phyloP scores from a whole-genome alignment of 2,113 vertebrate species.

The Bubo bubo region DNA sequence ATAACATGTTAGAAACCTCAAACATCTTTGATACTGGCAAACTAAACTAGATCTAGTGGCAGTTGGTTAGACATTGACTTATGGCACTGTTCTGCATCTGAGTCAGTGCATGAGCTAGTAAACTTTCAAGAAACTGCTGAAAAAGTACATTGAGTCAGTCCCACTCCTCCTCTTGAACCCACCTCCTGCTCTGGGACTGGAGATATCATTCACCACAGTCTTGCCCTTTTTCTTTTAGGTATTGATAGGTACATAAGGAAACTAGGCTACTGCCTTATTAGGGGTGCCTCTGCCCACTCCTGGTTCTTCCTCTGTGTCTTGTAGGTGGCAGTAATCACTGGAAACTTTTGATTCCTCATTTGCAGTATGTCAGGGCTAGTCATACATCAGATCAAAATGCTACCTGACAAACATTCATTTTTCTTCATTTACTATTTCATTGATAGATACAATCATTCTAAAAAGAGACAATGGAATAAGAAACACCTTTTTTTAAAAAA shows the following conservation, averaged over 20 bases:
- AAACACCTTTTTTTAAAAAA: background rate
- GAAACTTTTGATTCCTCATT: background rate
- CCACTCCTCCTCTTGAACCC: background rate
- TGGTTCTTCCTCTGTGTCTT: background rate
- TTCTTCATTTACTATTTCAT: background rate
- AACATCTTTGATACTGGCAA: background rate
- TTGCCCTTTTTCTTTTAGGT: background rate
- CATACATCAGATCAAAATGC: background rate
- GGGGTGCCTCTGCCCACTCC: background rate
- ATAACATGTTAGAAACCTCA: background rate
- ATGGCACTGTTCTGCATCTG: background rate
- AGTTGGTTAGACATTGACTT: background rate
- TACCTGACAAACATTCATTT: background rate
- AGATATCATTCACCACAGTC: background rate
- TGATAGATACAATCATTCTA: background rate
- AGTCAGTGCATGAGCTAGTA: background rate
- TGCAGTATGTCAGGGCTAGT: background rate
- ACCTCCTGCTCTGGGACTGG: background rate
- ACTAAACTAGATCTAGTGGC: background rate
- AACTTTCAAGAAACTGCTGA: background rate
- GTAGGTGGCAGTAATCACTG: background rate
- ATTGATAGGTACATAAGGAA: rapidly evolving
- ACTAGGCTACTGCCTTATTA: background rate
- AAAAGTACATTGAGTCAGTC: background rate
- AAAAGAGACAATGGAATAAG: background rate